These are phyloP conservation scores for Peromyscus maniculatus DNA, from an alignment of 2,113 vertebrate species.

Conservation along the genomic window DNA sequence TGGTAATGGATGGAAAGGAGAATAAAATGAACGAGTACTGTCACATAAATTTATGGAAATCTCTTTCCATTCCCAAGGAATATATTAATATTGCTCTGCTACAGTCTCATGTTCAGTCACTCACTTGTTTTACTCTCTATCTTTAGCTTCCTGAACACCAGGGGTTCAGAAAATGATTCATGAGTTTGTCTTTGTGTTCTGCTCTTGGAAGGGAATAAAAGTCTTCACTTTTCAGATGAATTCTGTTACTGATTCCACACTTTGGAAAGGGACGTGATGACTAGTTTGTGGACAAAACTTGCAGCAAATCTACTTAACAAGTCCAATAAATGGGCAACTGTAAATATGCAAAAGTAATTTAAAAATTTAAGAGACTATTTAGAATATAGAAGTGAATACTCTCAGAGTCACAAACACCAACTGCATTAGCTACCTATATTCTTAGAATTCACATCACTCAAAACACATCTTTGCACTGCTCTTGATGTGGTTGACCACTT, in stretches of 20 bases:
- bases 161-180: background rate
- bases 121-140: background rate
- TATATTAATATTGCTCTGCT: background rate
- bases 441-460: background rate
- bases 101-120: background rate
- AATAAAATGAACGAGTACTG: background rate
- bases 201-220: background rate
- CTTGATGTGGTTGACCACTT: background rate
- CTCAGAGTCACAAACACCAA: constrained; percentile 14
- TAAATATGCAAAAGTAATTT: background rate
- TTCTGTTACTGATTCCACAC: background rate
- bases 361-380: background rate
- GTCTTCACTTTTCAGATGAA: background rate
- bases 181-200: background rate
- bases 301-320: background rate
- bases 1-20: background rate
- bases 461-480: background rate
- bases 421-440: background rate
- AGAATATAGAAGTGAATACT: background rate
- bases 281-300: background rate
- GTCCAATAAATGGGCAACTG: background rate
- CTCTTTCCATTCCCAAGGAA: background rate
- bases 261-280: background rate
- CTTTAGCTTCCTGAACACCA: background rate
- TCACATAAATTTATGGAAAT: background rate